A percentile compares a stretch with the other conserved stretches of the same genome.
Evolutionary conservation across 2,888 invertebrate genomes (phyloP).

Genomic region (Nysson spinosus): DNA sequence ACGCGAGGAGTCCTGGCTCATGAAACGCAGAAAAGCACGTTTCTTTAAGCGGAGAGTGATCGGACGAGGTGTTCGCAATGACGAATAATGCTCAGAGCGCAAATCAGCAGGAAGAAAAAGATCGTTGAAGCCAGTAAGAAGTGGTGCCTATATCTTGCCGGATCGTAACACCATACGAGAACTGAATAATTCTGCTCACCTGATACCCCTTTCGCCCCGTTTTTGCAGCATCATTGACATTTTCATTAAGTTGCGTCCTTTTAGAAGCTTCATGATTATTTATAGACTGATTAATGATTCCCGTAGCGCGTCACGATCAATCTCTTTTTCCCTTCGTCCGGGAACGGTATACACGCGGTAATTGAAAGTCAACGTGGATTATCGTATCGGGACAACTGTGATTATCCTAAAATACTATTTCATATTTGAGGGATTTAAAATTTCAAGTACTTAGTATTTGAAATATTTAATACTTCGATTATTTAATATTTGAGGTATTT

Average conservation of each 20-base stretch:
- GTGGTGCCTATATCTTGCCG: constrained; percentile 1
- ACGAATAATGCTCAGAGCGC: constrained; percentile 34
- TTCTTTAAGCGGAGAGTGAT: constrained; percentile 35
- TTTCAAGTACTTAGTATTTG: too few species aligned
- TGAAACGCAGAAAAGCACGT: constrained; percentile 35
- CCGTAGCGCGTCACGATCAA: constrained; percentile 23
- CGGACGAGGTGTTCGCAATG: constrained; percentile 39
- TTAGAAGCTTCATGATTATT: constrained; percentile 50
- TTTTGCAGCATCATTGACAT: constrained; percentile 45
- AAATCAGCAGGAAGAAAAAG: constrained; percentile 39
- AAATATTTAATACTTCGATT: too few species aligned
- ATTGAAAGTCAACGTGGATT: constrained; percentile 20
- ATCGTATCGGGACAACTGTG: not conserved
- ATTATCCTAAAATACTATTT: too few species aligned
- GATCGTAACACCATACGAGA: constrained; percentile 21
- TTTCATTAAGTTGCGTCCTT: constrained; percentile 49
- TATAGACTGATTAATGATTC: constrained; percentile 44
- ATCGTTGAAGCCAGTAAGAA: constrained; percentile 30
- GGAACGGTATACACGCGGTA: not conserved
- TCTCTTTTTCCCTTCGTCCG: constrained; percentile 2
- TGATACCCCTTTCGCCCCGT: constrained; percentile 16
- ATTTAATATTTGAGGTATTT: too few species aligned
- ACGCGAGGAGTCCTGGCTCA: constrained; percentile 20
- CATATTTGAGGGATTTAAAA: too few species aligned
- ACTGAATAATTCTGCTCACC: constrained; percentile 26